Evolutionary conservation across 2,888 invertebrate genomes (phyloP), one percentile per base, ranked within the genome.

Genomic region (Phortica magna): DNA sequence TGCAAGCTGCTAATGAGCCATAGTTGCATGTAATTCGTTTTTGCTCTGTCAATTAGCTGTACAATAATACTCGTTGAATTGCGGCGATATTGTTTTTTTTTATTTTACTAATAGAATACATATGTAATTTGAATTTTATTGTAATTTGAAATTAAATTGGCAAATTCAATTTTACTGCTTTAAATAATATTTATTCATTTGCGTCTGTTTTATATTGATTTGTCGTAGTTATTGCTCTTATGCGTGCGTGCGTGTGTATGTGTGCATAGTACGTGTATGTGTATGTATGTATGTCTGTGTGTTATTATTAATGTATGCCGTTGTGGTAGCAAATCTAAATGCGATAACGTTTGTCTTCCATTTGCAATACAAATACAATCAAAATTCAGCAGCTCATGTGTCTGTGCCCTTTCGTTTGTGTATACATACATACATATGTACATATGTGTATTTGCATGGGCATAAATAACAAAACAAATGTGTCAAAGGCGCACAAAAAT

Each of bases 281-380:
- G 48, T 48, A 14, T 48, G 2, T 48, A 7, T 48, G 48, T 48
- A 14, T 14, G 48, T 1, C 9, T 48, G 48, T 48, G 48, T 14
- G 48, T 48, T 12, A 12, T 74, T 78, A 59, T 75, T 68, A 22
- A 73, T 71, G 55, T 31, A 42, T 55, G 39, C 68, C 73, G 78
- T 73, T 76, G 43, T 59, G 67, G 75, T 68, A 53, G 65, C 74
- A 61, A 81, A 76, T 77, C 79, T 70, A 64, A 75, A 77, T 73
- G 71, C 76, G 83, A 83, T 83, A 82, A 79, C 83, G 77, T 75
- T 80, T 83, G 81, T 84, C 83, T 78, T 78, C 84, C 83, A 83
- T 83, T 81, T 83, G 79, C 81, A 83, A 80, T 70, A 77, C 77
- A 81, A 41, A 10, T 41, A 65, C 19, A 65, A 19, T 10, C 12